phyloP scores from a whole-genome alignment of 2,113 vertebrate genomes.

The Cygnus buccinator region DNA sequence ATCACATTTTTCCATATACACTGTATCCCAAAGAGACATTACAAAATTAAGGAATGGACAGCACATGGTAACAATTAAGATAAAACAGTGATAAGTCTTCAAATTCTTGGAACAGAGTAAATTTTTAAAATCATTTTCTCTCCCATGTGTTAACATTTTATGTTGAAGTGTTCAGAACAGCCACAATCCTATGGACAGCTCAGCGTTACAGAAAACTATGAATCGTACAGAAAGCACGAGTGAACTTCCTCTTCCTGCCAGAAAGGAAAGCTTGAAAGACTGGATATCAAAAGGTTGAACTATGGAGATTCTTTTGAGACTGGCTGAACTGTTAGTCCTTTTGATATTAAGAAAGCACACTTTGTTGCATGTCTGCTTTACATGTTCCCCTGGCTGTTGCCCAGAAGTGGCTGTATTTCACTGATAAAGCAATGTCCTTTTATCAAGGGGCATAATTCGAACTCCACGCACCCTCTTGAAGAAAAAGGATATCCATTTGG shows the following conservation, averaged over 20 bases:
- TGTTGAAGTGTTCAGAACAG: neutral
- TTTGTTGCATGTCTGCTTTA: neutral
- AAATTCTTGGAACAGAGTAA: neutral
- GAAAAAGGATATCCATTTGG: neutral
- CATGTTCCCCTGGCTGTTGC: neutral
- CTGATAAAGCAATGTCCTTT: neutral
- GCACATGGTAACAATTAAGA: constrained; percentile 42
- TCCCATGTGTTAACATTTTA: constrained; percentile 12
- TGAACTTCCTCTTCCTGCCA: neutral
- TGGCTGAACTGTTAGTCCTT: neutral
- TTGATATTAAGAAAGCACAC: neutral
- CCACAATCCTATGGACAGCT: neutral
- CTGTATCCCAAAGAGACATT: neutral
- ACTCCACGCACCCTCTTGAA: neutral
- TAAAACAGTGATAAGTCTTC: neutral
- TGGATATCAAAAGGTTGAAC: neutral
- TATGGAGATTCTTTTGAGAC: neutral
- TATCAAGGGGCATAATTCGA: neutral
- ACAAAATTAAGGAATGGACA: neutral
- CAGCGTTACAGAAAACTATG: neutral
- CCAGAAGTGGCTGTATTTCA: neutral
- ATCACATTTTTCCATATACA: neutral
- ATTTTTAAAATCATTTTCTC: constrained; percentile 14
- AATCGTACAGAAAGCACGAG: neutral
- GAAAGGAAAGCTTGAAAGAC: neutral